Evolutionary conservation across 2,113 vertebrate species (phyloP).

Genomic region (Azemiops feae): DNA sequence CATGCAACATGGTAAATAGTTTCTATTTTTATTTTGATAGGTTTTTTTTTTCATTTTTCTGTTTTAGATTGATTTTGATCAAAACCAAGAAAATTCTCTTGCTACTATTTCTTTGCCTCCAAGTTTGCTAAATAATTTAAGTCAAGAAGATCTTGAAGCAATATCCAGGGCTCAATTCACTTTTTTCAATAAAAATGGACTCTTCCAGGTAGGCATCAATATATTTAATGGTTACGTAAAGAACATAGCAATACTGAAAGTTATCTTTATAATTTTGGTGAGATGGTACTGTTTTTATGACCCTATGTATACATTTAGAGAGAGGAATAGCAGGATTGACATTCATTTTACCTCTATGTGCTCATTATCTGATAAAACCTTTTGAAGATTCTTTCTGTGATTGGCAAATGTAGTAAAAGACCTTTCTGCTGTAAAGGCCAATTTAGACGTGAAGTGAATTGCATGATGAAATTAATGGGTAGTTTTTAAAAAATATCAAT

Average conservation of each 20-base stretch:
- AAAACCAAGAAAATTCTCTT: conserved; percentile 67
- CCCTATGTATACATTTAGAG: neutral
- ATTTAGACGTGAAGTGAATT: neutral
- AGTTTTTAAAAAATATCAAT: neutral
- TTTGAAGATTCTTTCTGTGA: neutral
- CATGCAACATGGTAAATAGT: neutral
- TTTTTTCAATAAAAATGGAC: conserved; percentile 90
- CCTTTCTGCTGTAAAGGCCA: neutral
- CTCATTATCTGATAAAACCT: neutral
- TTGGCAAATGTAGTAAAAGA: neutral
- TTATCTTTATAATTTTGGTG: neutral
- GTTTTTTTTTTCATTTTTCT: conserved; percentile 22
- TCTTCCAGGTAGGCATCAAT: conserved; percentile 80
- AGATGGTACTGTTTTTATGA: neutral
- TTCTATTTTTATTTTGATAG: conserved; percentile 13
- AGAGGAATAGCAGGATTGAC: neutral
- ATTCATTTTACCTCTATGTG: neutral
- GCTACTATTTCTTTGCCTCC: conserved; percentile 84
- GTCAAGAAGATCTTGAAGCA: conserved; percentile 67
- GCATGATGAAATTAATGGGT: neutral
- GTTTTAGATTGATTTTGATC: conserved; percentile 83
- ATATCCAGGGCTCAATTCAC: conserved; percentile 89
- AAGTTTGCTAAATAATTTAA: conserved; percentile 78
- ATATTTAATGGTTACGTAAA: neutral
- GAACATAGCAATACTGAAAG: neutral